Evolutionary conservation across 2,113 vertebrate species (phyloP), one percentile per base, ranked within the genome.

Genomic region (Seriola aureovittata): DNA sequence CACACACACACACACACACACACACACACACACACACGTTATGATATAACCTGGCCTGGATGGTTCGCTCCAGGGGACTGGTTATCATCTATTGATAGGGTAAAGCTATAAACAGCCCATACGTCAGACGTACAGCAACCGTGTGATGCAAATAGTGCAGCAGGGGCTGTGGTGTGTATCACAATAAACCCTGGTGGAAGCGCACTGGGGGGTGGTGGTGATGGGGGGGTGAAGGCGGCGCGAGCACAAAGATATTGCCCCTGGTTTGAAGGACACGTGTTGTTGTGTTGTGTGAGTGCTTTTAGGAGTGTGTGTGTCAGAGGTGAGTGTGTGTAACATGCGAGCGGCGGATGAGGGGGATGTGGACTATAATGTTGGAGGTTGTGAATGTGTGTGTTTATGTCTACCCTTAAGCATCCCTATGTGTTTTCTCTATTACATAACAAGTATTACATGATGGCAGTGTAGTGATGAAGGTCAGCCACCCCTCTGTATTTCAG

Each of bases 11-110:
- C 40, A 42, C n/a, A 55, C 19, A n/a, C 4, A 36, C 34, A 42
- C 40, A 42, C 40, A 42, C 40, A 44, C 44, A 46, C 48, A 50
- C 62, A 82, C 16, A 55, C 52, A 52, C 58, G 62, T 66, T 54
- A 52, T 76, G 63, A 67, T 57, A 57, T 16, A 64, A 77, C 74
- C 62, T 65, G 62, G 34, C 59, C 23, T 17, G 54, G 32, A 32
- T 54, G 59, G 8, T 58, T 64, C 0, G 5, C 76, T 81, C 19
- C 36, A 23, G 34, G 52, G 29, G 58, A 42, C 52, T 21, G 55
- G 29, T 75, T 68, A 71, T 86, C 65, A 65, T 59, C 65, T 64
- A 71, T 57, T 69, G 68, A 79, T 59, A 68, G 54, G 23, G n/a
- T n/a, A 3, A 75, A 42, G 55, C 46, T 57, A 57, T 84, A 72